Evolutionary conservation across 2,888 invertebrate species (phyloP), one percentile per base, ranked within the genome.

Genomic region (Marasmarcha lunaedactyla): DNA sequence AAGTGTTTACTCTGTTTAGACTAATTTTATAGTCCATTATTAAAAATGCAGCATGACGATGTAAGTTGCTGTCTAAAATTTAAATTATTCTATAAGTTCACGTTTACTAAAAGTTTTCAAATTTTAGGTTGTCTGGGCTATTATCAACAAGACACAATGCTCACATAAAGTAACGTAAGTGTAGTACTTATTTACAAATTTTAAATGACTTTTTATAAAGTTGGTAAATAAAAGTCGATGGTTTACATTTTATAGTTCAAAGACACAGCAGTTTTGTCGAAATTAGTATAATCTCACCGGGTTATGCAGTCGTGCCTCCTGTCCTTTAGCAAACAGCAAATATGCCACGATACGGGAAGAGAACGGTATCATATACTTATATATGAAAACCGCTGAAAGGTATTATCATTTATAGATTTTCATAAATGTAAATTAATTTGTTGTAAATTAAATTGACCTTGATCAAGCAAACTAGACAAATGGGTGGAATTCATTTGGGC

Each of bases 281-380:
- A 97, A 99, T 89, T 98, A 99, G 78, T 98, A 92, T 78, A 99
- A 98, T 79, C 85, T 99, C 55, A 98, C 98, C 1, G 99, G 99
- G 47, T 81, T 99, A 35, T 99, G 99, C 66, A 95, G 91, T 55
- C 85, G 97, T 41, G 86, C 92, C 4, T 91, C 97, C 0, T 99
- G 99, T 68, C 99, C 99, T 0, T 83, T 99, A 45, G 98, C 99
- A 11, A 99, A 99, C 73, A 98, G 97, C 73, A 96, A 97, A 79
- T 99, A 99, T 88, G 99, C 99, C 0, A 99, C 99, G 2, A 87
- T 99, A 4, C 87, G 96, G 48, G 99, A 99, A 85, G 98, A 99
- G 70, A 95, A 97, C 64, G 98, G 98, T 53, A 89, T 95, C 46
- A 92, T 95, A 59, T 97, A 93, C 76, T 77, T 97, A 40, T 96